Evolutionary conservation across 2,797 vertebrate genomes (phyloP), one percentile per base, ranked within the genome.

Genomic region (Sebastes elongatus): DNA sequence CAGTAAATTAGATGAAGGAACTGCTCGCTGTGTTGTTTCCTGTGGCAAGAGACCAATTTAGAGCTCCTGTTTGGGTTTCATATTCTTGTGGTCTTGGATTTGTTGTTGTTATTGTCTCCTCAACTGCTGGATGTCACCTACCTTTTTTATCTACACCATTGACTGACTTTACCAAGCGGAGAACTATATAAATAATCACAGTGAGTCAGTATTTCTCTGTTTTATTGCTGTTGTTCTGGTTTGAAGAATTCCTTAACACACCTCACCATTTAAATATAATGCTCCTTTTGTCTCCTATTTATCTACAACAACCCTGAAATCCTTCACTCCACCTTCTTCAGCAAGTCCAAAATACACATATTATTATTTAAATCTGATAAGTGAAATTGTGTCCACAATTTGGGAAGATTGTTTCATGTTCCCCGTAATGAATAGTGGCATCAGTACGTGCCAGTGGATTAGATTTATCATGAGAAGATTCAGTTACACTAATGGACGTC

Each of bases 391-490:
- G 20, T 67, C 8, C 14, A 72, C 42, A 32, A 22, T 64, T 61
- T 60, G 46, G 2, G 63, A 52, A 9, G 14, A 62, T 57, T 60
- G 56, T 76, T 73, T 64, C 23, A 28, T 62, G 61, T 74, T 69
- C 52, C 25, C 52, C 71, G 38, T 63, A 78, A 82, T 87, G 25
- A 67, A 77, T 57, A 61, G 65, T 72, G 77, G n/a, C 69, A 65
- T 83, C 25, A 68, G 3, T 81, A 70, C 66, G 18, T 76, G 22
- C 22, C 22, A 46, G 55, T 4, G 42, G 56, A 72, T 82, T 5
- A 10, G 4, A 71, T 68, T 74, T 76, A 63, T 74, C 57, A 71
- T 28, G 53, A 30, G 49, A 28, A 63, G 57, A 77, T 76, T 60
- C 23, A 27, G 63, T 81, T 72, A 22, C 52, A 22, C 16, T 61